Evolutionary conservation across 2,113 vertebrate species (phyloP).

Genomic region (Rhabdornis inornatus): DNA sequence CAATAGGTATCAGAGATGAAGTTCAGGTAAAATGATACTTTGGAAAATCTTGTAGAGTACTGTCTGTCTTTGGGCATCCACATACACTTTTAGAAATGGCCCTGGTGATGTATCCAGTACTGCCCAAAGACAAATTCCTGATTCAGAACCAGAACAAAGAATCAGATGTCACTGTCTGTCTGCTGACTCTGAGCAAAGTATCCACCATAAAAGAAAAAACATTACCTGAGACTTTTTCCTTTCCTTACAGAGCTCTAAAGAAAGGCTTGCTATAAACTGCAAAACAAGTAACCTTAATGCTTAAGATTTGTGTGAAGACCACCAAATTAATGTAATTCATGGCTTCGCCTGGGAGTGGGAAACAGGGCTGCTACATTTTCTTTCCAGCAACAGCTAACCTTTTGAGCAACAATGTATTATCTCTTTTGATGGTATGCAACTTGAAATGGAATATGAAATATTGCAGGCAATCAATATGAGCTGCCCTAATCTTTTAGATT

Average conservation of each 20-base stretch:
- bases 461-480: neutral
- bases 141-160: neutral
- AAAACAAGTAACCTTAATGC: neutral
- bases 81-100: neutral
- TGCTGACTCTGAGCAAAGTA: neutral
- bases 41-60: neutral
- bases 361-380: neutral
- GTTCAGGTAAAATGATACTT: neutral
- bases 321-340: neutral
- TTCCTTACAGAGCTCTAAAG: neutral
- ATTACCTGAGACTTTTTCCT: neutral
- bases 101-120: no score
- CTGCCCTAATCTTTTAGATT: constrained; percentile 19
- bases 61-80: neutral
- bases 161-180: neutral
- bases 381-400: neutral
- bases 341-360: neutral
- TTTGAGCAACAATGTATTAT: neutral
- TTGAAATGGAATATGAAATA: constrained; percentile 19
- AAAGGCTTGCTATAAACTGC: neutral
- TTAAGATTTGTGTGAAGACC: neutral
- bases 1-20: neutral
- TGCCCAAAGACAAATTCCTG: neutral
- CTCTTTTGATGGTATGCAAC: neutral
- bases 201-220: neutral